A percentile compares a stretch with the other conserved stretches of the same genome.
phyloP scores from a whole-genome alignment of 2,888 invertebrate species.

The Siphonodentalium dalli region DNA sequence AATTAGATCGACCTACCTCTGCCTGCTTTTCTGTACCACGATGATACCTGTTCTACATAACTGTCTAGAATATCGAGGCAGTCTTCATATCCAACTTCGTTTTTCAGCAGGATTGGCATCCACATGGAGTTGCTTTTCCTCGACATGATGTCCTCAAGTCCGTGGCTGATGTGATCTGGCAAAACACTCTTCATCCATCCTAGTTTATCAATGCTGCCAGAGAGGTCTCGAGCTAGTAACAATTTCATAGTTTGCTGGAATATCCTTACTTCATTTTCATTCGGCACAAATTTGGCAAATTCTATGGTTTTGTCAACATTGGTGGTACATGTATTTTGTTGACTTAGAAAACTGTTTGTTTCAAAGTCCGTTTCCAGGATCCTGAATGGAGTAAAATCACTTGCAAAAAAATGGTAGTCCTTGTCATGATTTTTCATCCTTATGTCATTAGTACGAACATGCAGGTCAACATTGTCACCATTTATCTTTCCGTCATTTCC shows the following conservation, averaged over 20 bases:
- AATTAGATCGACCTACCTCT: slow-evolving; percentile 16
- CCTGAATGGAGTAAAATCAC: slow-evolving; percentile 4
- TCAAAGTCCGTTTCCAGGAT: no score
- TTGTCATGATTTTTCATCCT: slow-evolving; percentile 2
- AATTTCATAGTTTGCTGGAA: no score
- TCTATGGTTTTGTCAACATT: no score
- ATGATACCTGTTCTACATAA: slow-evolving; percentile 8
- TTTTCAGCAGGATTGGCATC: slow-evolving; percentile 20
- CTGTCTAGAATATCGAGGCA: slow-evolving; percentile 15
- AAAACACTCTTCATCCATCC: slow-evolving; percentile 10
- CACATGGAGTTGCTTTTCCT: neutral
- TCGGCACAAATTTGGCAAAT: no score
- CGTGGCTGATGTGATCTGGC: slow-evolving; percentile 12
- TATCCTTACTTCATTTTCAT: no score
- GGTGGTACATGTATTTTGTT: no score
- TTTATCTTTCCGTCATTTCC: slow-evolving; percentile 15
- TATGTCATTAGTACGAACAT: slow-evolving; percentile 10
- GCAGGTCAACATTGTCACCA: slow-evolving; percentile 15
- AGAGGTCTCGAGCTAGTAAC: no score
- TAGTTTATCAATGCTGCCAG: no score
- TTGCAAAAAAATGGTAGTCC: slow-evolving; percentile 12
- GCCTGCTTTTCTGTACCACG: slow-evolving; percentile 11
- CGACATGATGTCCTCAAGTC: slow-evolving; percentile 4
- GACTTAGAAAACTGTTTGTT: no score
- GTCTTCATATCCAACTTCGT: slow-evolving; percentile 21